A percentile compares a stretch with the other conserved stretches of the same genome.
Conservation (phyloP, 2,888 invertebrate species). For the Crossocerus cetratus region DNA sequence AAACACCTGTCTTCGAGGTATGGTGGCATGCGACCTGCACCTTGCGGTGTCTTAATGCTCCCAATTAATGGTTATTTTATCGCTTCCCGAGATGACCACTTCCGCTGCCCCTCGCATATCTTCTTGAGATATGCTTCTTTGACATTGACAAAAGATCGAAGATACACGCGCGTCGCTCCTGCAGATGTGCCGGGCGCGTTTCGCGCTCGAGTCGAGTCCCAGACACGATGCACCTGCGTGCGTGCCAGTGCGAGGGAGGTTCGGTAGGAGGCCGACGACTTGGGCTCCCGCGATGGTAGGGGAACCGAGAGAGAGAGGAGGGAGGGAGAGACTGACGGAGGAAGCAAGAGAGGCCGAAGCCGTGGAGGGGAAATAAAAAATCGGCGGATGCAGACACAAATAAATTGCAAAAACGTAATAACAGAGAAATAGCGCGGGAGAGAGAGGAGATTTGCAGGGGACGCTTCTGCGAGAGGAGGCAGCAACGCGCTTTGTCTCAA, state of each 20-base stretch:
- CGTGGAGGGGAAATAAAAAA: constrained; percentile 44
- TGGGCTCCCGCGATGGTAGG: background rate
- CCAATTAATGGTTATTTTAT: constrained; percentile 40
- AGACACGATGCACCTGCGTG: constrained; percentile 50
- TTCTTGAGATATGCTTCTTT: too few relatives aligned
- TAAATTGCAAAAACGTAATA: constrained; percentile 77
- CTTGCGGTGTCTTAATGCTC: constrained; percentile 13
- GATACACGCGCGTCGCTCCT: constrained; percentile 8
- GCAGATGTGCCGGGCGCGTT: constrained; percentile 33
- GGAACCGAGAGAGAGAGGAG: too few relatives aligned
- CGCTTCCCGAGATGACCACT: too few relatives aligned
- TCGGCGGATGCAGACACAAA: constrained; percentile 74
- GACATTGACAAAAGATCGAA: constrained; percentile 53
- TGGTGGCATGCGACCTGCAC: constrained; percentile 2
- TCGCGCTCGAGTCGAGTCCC: constrained; percentile 20
- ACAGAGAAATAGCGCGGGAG: constrained; percentile 70
- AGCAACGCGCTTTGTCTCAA: constrained; percentile 72
- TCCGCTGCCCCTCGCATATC: too few relatives aligned
- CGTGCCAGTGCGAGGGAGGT: constrained; percentile 48
- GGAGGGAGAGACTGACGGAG: constrained; percentile 17
- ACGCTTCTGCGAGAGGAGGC: constrained; percentile 51
- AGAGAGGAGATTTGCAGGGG: constrained; percentile 22
- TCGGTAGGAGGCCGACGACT: constrained; percentile 46
- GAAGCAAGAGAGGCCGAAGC: constrained; percentile 27
- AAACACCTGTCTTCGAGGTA: constrained; percentile 34